Evolutionary conservation across 2,797 vertebrate genomes (phyloP), one percentile per base, ranked within the genome.

Genomic region (Lutjanus argentimaculatus): DNA sequence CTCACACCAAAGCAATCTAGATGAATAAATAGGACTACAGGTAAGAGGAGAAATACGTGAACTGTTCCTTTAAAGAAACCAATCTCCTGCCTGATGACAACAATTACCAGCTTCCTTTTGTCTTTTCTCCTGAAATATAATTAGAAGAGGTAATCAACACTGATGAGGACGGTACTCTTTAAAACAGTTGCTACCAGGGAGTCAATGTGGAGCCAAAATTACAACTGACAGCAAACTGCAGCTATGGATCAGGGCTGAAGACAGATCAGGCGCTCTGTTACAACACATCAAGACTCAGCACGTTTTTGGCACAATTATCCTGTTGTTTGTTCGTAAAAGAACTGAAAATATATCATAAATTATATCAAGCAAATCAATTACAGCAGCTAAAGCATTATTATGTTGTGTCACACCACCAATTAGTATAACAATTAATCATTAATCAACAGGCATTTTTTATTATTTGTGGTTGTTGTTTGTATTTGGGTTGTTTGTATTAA

Each of bases 61-160:
- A 36, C 30, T 36, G 30, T 36, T 3, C 30, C 30, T 36, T 36
- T 36, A 13, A 66, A 43, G 19, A 65, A 43, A 69, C 8, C 56
- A 43, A 53, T 74, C 14, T 75, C 51, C 62, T 8, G 52, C 75
- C 57, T 15, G 22, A 67, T 64, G 65, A 82, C 51, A 78, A 67
- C 57, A 76, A 80, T 72, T 77, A 59, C 30, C 42, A 58, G 71
- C 72, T 83, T 53, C 25, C 21, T 30, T 62, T 61, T 70, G 40
- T 49, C 15, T 59, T 71, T 80, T 48, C 21, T 55, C 72, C 4
- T 42, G 51, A 17, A 45, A 73, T 85, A 70, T 73, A 78, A 84
- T 88, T 82, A 91, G 73, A 78, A 56, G 67, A 71, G 17, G 14
- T 68, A 73, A 85, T 88, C 59, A 73, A 52, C 77, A 56, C 71